Evolutionary conservation across 2,113 vertebrate species (phyloP).

Genomic region (Speoplatyrhinus poulsoni): DNA sequence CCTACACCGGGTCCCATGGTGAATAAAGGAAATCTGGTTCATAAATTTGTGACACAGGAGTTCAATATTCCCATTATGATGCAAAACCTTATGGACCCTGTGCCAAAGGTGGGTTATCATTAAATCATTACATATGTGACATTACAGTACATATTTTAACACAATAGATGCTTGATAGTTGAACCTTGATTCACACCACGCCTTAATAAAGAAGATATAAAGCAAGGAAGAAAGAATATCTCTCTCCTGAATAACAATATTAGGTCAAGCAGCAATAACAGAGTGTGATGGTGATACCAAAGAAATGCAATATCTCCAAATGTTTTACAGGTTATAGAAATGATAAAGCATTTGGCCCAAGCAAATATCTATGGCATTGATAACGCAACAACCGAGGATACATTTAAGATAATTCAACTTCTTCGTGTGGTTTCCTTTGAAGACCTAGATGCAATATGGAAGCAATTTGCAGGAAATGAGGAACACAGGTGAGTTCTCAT

Average conservation of each 20-base stretch:
- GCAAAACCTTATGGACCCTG: constrained; percentile 64
- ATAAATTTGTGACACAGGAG: constrained; percentile 56
- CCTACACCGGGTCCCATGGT: constrained; percentile 34
- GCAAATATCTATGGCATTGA: constrained; percentile 74
- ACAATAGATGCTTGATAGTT: no score
- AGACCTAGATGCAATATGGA: constrained; percentile 73
- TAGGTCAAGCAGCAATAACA: no score
- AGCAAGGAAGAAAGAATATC: no score
- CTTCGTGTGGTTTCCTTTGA: constrained; percentile 56
- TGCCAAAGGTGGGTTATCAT: constrained; percentile 68
- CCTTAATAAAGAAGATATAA: no score
- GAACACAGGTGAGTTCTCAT: constrained; percentile 64
- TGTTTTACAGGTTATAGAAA: constrained; percentile 71
- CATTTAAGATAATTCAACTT: constrained; percentile 77
- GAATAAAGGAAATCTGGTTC: constrained; percentile 70
- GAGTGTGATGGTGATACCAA: no score
- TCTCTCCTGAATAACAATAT: no score
- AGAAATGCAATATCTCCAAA: no score
- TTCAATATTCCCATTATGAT: constrained; percentile 73
- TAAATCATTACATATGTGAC: neutral
- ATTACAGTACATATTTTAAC: no score
- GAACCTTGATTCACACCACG: no score
- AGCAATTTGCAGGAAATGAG: constrained; percentile 54
- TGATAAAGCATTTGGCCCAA: constrained; percentile 75
- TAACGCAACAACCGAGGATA: constrained; percentile 63